Conservation (phyloP, 2,797 vertebrate genomes). For the Spinus pinus region DNA sequence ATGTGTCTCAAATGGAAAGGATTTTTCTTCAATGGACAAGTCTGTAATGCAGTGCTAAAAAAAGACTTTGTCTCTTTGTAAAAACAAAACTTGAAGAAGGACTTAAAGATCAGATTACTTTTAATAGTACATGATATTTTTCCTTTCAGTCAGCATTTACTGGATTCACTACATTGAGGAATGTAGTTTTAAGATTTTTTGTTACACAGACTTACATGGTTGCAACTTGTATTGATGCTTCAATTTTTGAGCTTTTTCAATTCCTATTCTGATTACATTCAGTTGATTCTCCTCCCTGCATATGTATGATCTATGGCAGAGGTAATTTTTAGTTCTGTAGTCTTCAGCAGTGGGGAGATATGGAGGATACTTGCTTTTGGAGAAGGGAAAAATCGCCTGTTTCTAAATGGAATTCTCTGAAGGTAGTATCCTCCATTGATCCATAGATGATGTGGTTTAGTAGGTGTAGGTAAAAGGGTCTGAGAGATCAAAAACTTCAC, state of each 20-base stretch:
- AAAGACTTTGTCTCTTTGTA: neutral
- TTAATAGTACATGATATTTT: neutral
- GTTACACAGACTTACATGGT: neutral
- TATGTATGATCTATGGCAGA: conserved; percentile 15
- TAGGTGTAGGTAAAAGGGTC: conserved; percentile 38
- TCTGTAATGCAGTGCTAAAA: neutral
- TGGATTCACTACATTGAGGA: neutral
- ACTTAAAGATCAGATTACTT: neutral
- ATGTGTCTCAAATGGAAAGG: neutral
- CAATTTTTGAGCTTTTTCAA: conserved; percentile 41
- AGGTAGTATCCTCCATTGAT: conserved; percentile 71
- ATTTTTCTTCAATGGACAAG: neutral
- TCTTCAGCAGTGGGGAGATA: conserved; percentile 58
- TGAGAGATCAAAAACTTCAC: conserved; percentile 44
- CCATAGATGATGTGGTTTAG: neutral
- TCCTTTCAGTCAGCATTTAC: neutral
- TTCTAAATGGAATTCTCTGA: conserved; percentile 76
- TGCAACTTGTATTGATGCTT: conserved; percentile 14
- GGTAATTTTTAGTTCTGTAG: conserved; percentile 45
- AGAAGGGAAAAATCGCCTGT: conserved; percentile 68
- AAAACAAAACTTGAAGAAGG: neutral
- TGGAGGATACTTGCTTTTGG: conserved; percentile 77
- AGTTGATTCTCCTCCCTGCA: conserved; percentile 53
- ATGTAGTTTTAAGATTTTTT: neutral
- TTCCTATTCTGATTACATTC: conserved; percentile 13